Percentiles rank a stretch among this genome's conserved stretches.
phyloP scores from a whole-genome alignment of 2,888 invertebrate genomes.

The Uloborus plumipes region DNA sequence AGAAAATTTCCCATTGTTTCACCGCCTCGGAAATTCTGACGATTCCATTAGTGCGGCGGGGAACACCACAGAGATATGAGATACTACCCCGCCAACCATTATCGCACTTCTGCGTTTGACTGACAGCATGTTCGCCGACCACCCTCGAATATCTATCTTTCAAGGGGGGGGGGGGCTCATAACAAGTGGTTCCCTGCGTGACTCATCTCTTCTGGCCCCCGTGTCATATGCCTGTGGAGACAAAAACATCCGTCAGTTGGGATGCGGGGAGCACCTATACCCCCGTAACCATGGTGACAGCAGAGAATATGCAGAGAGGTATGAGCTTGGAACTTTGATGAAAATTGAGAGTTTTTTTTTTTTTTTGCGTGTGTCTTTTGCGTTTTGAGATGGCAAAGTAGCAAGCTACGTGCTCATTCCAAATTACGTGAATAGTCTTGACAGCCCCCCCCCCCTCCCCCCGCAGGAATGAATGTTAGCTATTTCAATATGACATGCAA shows the following conservation, averaged over 20 bases:
- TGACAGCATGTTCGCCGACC: background rate
- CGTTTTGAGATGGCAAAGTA: too few species aligned
- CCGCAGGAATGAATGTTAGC: too few species aligned
- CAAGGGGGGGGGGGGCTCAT: background rate
- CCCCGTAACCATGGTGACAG: slow-evolving; percentile 20
- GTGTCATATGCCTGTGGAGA: background rate
- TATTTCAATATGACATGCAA: too few species aligned
- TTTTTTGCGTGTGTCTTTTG: too few species aligned
- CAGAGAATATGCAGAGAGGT: too few species aligned
- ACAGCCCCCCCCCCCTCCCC: too few species aligned
- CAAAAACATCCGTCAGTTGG: slow-evolving; percentile 20
- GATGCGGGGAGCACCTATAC: slow-evolving; percentile 11
- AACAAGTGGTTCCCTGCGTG: slow-evolving; percentile 33
- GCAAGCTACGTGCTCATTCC: too few species aligned
- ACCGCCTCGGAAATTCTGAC: background rate
- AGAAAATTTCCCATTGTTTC: too few species aligned
- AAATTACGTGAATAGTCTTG: too few species aligned
- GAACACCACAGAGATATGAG: background rate
- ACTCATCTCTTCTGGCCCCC: slow-evolving; percentile 17
- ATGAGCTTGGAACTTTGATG: too few species aligned
- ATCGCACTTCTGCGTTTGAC: background rate
- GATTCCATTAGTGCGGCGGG: background rate
- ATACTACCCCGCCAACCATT: background rate
- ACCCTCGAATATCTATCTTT: background rate
- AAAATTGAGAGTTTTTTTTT: too few species aligned